These are phyloP conservation scores for Geotrypetes seraphini DNA, from an alignment of 2,797 vertebrate species.

Conservation along the genomic window DNA sequence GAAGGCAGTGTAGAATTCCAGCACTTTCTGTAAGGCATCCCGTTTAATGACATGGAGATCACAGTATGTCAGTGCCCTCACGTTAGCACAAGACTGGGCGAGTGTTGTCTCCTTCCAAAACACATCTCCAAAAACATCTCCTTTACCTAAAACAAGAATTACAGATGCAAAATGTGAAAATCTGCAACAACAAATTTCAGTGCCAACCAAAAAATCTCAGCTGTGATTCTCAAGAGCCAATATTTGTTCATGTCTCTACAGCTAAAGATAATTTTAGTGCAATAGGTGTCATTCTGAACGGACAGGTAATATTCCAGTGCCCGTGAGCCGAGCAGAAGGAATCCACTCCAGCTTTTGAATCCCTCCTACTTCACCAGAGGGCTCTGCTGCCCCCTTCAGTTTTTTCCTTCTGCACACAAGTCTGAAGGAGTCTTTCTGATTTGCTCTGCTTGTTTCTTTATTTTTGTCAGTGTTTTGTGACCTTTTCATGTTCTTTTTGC, in stretches of 20 bases:
- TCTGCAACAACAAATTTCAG: not conserved
- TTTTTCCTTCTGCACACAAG: too few relatives aligned
- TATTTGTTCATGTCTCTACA: not conserved
- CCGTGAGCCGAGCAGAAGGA: too few relatives aligned
- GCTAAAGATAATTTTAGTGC: not conserved
- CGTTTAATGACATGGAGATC: slow-evolving; percentile 96
- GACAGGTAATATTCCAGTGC: too few relatives aligned
- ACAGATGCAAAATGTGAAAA: slow-evolving; percentile 6
- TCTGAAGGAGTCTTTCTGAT: too few relatives aligned
- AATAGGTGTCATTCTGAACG: too few relatives aligned
- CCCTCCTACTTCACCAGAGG: too few relatives aligned
- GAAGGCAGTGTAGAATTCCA: slow-evolving; percentile 96
- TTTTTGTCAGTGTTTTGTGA: too few relatives aligned
- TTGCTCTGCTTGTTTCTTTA: too few relatives aligned
- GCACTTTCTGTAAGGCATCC: slow-evolving; percentile 93
- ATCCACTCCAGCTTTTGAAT: too few relatives aligned
- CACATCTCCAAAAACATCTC: slow-evolving; percentile 94
- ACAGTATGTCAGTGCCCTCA: slow-evolving; percentile 92
- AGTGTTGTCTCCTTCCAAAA: slow-evolving; percentile 97
- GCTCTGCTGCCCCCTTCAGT: too few relatives aligned
- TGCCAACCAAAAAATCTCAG: not conserved
- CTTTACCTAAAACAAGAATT: slow-evolving; percentile 74
- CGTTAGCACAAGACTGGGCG: slow-evolving; percentile 92
- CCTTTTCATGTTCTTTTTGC: too few relatives aligned
- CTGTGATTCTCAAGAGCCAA: not conserved